A percentile compares a stretch with the other conserved stretches of the same genome.
Conservation (phyloP, 2,113 vertebrate species). For the Silurus meridionalis region DNA sequence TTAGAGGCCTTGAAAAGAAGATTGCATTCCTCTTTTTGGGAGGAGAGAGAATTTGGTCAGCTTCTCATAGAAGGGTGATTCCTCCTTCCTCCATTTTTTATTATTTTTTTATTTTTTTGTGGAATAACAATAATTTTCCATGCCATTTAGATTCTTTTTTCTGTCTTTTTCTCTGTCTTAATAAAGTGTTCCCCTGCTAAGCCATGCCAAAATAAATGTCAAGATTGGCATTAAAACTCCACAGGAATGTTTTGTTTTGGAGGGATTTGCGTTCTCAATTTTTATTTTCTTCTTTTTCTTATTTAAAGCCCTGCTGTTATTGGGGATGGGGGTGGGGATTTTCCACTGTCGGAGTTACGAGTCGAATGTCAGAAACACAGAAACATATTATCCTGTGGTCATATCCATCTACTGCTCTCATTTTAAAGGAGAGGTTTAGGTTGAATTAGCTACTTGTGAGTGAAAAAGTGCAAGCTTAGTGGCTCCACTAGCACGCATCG, state of each 20-base stretch:
- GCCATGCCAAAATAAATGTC: constrained; percentile 51
- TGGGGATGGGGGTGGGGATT: constrained; percentile 28
- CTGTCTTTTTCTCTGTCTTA: constrained; percentile 38
- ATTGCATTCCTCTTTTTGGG: constrained; percentile 30
- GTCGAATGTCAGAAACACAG: constrained; percentile 36
- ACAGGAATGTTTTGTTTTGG: constrained; percentile 52
- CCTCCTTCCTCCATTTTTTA: constrained; percentile 26
- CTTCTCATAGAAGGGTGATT: constrained; percentile 42
- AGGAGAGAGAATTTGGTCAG: constrained; percentile 25
- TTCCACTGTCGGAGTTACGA: constrained; percentile 35
- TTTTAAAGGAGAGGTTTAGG: constrained; percentile 32
- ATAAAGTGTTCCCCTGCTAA: constrained; percentile 50
- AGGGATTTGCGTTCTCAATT: constrained; percentile 35
- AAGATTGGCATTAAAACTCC: constrained; percentile 54
- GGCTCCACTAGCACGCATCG: constrained; percentile 6
- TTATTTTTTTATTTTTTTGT: constrained; percentile 2
- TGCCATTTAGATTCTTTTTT: constrained; percentile 47
- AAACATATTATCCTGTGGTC: constrained; percentile 34
- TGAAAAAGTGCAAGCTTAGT: constrained; percentile 17
- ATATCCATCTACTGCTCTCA: constrained; percentile 18
- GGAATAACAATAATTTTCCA: constrained; percentile 57
- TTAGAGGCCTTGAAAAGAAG: constrained; percentile 33
- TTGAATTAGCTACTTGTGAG: constrained; percentile 28
- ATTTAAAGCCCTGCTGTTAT: constrained; percentile 6
- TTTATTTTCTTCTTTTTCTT: constrained; percentile 1